Base-by-base conservation (phyloP, 2,113 vertebrate species). In the Sialia sialis region DNA sequence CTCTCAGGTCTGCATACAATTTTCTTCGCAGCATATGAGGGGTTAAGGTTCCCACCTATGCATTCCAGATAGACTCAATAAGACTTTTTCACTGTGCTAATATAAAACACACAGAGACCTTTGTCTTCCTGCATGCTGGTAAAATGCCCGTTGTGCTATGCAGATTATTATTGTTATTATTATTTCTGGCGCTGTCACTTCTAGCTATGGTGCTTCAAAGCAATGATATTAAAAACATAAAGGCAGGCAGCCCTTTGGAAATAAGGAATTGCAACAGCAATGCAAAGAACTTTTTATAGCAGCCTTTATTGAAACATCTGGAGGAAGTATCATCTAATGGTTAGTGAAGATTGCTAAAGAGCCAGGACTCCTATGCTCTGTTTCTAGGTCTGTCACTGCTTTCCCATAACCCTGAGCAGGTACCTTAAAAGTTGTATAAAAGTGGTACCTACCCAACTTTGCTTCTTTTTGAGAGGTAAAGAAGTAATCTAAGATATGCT, bases 121-220 rank as follows among this genome's bases (percentile, higher is more conserved):
- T 81, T 95, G 94, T 95, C 93, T 93, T 95, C 85, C 85, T 80
- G 43, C 76, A 84, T 27, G 79, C 92, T 91, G 82, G 76, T 96
- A 89, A 93, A 96, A 93, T 54, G 82, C 72, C 79, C 60, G 25
- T 95, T 95, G 88, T 88, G 72, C 93, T 94, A 95, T 93, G 90
- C 92, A 97, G 94, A 96, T 97, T 96, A 95, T 95, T 95, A 94
- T 89, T 96, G 80, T 95, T 94, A 83, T 94, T 97, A 94, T 94
- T 97, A 93, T 95, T 95, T 95, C 93, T 96, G 96, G 93, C 75
- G 0, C 88, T 93, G 92, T 95, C 95, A 94, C 73, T 95, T 90
- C 75, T 60, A 93, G 90, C 93, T 86, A 27, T 77, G 64, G 85
- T 90, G 90, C 96, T 97, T 95, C 96, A 96, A 97, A 97, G 95